A percentile compares a stretch with the other conserved stretches of the same genome.
Evolutionary conservation across 2,797 vertebrate genomes (phyloP).

Genomic region (Intellagama lesueurii): DNA sequence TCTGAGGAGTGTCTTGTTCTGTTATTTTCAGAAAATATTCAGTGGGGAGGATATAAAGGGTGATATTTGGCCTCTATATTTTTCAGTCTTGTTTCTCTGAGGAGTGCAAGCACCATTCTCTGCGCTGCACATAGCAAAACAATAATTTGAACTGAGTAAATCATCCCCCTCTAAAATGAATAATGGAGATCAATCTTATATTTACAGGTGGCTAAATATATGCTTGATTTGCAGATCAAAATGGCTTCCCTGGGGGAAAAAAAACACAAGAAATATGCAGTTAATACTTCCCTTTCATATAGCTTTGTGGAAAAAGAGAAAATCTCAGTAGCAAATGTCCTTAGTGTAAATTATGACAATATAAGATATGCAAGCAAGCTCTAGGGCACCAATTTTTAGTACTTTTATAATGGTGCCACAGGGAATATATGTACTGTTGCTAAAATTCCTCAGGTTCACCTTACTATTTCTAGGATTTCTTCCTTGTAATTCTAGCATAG

Average conservation of each 20-base stretch:
- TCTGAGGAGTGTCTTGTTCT: constrained; percentile 32
- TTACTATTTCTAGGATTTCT: constrained; percentile 35
- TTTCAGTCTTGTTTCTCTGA: constrained; percentile 42
- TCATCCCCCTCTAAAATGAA: constrained; percentile 70
- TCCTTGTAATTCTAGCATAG: constrained; percentile 49
- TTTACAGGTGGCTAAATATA: constrained; percentile 55
- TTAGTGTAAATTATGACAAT: constrained; percentile 34
- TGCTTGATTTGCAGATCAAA: constrained; percentile 68
- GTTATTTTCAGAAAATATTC: constrained; percentile 5
- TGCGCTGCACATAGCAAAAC: constrained; percentile 67
- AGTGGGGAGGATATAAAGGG: neutral
- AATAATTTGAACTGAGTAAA: constrained; percentile 73
- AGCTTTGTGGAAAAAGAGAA: constrained; percentile 47
- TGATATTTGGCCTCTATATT: constrained; percentile 48
- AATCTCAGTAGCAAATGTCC: constrained; percentile 27
- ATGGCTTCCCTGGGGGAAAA: constrained; percentile 61
- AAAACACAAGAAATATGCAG: neutral
- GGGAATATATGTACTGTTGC: constrained; percentile 35
- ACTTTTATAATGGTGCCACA: constrained; percentile 31
- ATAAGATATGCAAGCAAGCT: constrained; percentile 40
- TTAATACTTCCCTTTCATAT: constrained; percentile 55
- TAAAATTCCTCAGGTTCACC: constrained; percentile 30
- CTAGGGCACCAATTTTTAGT: constrained; percentile 16
- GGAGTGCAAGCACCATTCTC: constrained; percentile 55
- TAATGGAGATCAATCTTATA: constrained; percentile 60